Percentiles rank a stretch among this genome's conserved stretches.
phyloP scores from a whole-genome alignment of 1,140 invertebrate species.

The Apocrypta bakeri region DNA sequence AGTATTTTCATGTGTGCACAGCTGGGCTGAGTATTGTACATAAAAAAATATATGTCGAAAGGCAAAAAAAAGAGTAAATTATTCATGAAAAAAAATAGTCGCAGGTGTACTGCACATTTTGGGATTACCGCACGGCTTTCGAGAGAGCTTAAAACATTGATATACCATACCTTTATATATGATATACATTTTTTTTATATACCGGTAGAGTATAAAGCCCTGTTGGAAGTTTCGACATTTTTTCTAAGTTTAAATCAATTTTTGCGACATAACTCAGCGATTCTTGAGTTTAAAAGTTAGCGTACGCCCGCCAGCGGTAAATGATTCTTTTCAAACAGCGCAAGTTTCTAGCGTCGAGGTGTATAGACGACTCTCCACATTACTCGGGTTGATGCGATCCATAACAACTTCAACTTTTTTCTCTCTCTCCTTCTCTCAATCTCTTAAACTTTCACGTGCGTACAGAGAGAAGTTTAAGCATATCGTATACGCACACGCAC shows the following conservation, averaged over 20 bases:
- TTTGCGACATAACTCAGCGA: constrained; percentile 8
- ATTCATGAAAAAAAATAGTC: neutral
- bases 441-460: neutral
- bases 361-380: constrained; percentile 15
- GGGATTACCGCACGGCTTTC: neutral
- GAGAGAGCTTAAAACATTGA: neutral
- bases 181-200: neutral
- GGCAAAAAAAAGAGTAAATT: neutral
- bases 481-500: neutral
- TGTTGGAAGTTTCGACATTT: constrained; percentile 8
- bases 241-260: constrained; percentile 26
- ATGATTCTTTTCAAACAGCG: constrained; percentile 30
- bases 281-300: constrained; percentile 33
- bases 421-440: too few relatives aligned
- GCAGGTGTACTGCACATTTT: neutral
- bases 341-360: constrained; percentile 18
- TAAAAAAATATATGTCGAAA: too few relatives aligned
- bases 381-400: neutral
- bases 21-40: too few relatives aligned
- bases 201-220: neutral
- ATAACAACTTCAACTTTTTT: constrained; percentile 4
- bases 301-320: neutral
- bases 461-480: neutral
- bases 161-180: neutral
- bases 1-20: too few relatives aligned